Evolutionary conservation across 2,113 vertebrate species (phyloP), one percentile per base, ranked within the genome.

Genomic region (Hydrolagus affinis): DNA sequence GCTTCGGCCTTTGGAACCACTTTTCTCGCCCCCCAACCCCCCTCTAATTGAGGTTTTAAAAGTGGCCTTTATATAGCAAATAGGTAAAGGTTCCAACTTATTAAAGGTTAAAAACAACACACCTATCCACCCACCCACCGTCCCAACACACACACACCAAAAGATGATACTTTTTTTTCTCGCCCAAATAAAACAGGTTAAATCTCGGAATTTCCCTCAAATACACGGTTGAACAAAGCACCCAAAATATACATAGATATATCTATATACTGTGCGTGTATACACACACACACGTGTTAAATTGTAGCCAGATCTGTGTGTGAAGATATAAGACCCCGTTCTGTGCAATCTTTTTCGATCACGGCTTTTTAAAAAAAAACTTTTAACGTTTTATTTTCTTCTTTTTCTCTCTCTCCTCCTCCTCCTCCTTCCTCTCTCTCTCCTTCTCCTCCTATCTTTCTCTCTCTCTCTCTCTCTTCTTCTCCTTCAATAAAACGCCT

Each of bases 401-500:
- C 74, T 30, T 76, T 25, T 76, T 76, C 56, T 44, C 77, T 86
- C 64, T 57, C 60, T 11, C 86, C 62, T 76, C 83, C 85, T 88
- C 85, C n/a, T 11, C 86, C 83, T 86, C 86, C 85, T 86, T 85
- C 68, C 72, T 75, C 86, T 86, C 87, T n/a, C n/a, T n/a, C n/a
- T n/a, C n/a, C n/a, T n/a, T n/a, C n/a, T n/a, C n/a, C n/a, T n/a
- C n/a, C n/a, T n/a, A n/a, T n/a, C n/a, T n/a, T n/a, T n/a, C n/a
- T n/a, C n/a, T n/a, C n/a, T n/a, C n/a, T n/a, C n/a, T 86, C 87
- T 85, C 86, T 85, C 86, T 66, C 86, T 87, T 85, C 88, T 86
- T 86, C 87, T 89, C 87, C 87, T 88, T 88, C 88, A 87, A 89
- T 91, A 89, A 89, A 91, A 90, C 89, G 89, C 88, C 86, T 90